These are phyloP conservation scores for Hesperophylax magnus DNA, from an alignment of 1,140 invertebrate species.

Conservation along the genomic window DNA sequence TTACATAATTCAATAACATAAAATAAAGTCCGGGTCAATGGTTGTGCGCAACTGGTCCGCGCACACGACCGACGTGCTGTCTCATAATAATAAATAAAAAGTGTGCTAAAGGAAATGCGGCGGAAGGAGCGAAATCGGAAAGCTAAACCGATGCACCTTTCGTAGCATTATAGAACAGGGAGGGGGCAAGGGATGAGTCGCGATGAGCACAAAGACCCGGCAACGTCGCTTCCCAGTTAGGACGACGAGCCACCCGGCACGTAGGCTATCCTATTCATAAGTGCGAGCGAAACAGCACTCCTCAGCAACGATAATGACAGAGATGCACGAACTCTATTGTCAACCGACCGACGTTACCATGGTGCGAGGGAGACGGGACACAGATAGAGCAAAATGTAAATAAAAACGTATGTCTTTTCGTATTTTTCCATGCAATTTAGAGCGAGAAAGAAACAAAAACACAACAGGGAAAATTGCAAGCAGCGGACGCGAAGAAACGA, in stretches of 20 bases:
- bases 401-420: neutral
- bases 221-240: conserved; percentile 10
- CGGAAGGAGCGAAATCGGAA: conserved; percentile 30
- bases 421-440: conserved; percentile 10
- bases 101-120: conserved; percentile 29
- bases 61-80: conserved; percentile 24
- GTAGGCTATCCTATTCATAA: conserved; percentile 1
- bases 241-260: conserved; percentile 22
- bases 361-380: neutral
- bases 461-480: neutral
- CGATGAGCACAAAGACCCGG: conserved; percentile 22
- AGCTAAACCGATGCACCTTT: conserved; percentile 31
- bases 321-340: neutral
- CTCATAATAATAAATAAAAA: conserved; percentile 10
- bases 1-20: neutral
- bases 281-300: conserved; percentile 5
- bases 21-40: neutral
- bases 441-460: neutral
- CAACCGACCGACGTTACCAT: neutral
- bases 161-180: neutral
- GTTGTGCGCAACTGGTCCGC: conserved; percentile 22
- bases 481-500: neutral
- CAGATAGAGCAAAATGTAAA: neutral
- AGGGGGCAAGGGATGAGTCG: conserved; percentile 4
- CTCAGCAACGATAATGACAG: neutral